Conservation (phyloP, 92 coral and sea anemone species). For the Epizoanthus fatuus region DNA sequence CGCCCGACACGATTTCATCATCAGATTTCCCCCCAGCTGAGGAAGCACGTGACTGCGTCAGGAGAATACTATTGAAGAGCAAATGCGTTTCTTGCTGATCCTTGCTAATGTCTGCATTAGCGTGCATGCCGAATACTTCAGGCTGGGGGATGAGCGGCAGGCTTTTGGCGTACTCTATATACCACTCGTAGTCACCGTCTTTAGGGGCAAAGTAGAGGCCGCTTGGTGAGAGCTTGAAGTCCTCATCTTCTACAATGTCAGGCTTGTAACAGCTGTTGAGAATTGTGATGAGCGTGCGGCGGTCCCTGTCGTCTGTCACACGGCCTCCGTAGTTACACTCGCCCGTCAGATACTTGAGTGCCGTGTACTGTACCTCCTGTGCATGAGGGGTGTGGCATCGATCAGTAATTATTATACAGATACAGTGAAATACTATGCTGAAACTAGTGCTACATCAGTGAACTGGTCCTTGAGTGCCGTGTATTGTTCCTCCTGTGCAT, state of each 20-base stretch:
- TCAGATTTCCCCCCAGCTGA: conserved; percentile 98
- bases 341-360: conserved; percentile 93
- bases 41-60: conserved; percentile 96
- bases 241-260: conserved; percentile 65
- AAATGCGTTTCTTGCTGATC: conserved; percentile 94
- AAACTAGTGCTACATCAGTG: neutral
- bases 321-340: conserved; percentile 99
- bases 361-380: conserved; percentile 97
- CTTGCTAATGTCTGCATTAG: conserved; percentile 98
- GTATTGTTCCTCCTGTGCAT: conserved; percentile 92
- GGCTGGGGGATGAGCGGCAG: conserved; percentile 94
- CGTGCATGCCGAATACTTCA: conserved; percentile 99
- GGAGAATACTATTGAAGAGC: conserved; percentile 91
- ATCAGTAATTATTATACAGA: neutral
- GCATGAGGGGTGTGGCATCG: neutral
- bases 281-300: conserved; percentile 94
- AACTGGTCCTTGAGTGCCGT: conserved; percentile 69
- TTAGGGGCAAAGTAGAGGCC: conserved; percentile 92
- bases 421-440: neutral
- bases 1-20: conserved; percentile 91
- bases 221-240: conserved; percentile 94
- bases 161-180: conserved; percentile 91
- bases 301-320: conserved; percentile 98
- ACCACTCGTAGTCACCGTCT: conserved; percentile 95
- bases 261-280: conserved; percentile 90